Evolutionary conservation across 2,888 invertebrate species (phyloP).

Genomic region (Nesidiocoris tenuis): DNA sequence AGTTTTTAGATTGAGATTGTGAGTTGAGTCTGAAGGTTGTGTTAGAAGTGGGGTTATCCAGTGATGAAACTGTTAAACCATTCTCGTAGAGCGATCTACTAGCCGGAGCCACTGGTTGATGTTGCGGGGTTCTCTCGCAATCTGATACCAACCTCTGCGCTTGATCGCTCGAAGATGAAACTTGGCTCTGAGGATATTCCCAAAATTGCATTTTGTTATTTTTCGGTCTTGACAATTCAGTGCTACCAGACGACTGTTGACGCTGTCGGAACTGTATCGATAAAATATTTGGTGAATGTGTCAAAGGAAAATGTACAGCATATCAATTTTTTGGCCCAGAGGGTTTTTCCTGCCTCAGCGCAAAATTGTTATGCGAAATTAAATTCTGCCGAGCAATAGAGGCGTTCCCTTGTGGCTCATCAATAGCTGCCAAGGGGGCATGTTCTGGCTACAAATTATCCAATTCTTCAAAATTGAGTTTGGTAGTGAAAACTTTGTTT

Average conservation of each 20-base stretch:
- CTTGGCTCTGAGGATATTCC: slow-evolving; percentile 13
- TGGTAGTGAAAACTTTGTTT: too few relatives aligned
- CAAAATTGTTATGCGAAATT: background rate
- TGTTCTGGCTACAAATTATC: background rate
- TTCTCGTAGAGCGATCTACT: slow-evolving; percentile 14
- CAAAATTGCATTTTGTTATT: too few relatives aligned
- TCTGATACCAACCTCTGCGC: background rate
- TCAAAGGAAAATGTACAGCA: too few relatives aligned
- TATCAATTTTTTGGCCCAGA: too few relatives aligned
- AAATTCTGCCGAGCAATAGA: background rate
- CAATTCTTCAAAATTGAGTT: too few relatives aligned
- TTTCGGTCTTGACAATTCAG: too few relatives aligned
- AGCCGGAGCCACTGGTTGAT: slow-evolving; percentile 18
- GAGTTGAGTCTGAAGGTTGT: too few relatives aligned
- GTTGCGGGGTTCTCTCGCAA: background rate
- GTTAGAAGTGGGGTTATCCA: too few relatives aligned
- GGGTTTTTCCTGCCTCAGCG: background rate
- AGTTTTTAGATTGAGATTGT: too few relatives aligned
- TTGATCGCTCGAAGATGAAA: slow-evolving; percentile 3
- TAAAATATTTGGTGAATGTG: too few relatives aligned
- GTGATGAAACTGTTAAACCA: slow-evolving; percentile 33
- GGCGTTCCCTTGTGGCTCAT: background rate
- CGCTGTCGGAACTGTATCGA: too few relatives aligned
- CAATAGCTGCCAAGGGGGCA: background rate
- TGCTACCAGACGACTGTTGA: too few relatives aligned